Percentiles rank a stretch among this genome's conserved stretches.
These are phyloP conservation scores for Silurus asotus DNA, from an alignment of 2,113 vertebrate genomes.

Conservation along the genomic window DNA sequence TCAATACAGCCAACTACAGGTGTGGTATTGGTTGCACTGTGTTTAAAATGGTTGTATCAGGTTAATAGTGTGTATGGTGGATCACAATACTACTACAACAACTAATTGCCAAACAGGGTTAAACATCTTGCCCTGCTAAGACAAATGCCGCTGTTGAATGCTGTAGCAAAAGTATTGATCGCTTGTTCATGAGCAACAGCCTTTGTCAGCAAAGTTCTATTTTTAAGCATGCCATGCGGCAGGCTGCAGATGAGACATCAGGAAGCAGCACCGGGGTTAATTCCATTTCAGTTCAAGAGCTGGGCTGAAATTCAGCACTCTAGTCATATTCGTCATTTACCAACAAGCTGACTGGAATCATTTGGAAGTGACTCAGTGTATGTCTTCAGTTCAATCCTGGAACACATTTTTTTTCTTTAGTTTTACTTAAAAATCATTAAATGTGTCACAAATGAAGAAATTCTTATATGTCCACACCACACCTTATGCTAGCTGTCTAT, in stretches of 20 bases:
- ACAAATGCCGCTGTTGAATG: conserved; percentile 61
- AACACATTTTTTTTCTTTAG: background rate
- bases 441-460: conserved; percentile 25
- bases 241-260: conserved; percentile 67
- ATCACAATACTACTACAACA: conserved; percentile 14
- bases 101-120: conserved; percentile 50
- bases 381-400: background rate
- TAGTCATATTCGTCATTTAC: conserved; percentile 30
- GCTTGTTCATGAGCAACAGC: conserved; percentile 65
- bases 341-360: background rate
- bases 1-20: background rate
- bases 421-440: conserved; percentile 24
- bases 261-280: conserved; percentile 39
- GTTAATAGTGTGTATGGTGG: background rate
- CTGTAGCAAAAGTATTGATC: conserved; percentile 64
- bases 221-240: conserved; percentile 62
- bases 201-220: conserved; percentile 75
- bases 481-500: conserved; percentile 46
- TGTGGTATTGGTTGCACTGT: background rate
- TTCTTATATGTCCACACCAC: conserved; percentile 23
- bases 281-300: conserved; percentile 31
- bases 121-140: conserved; percentile 62
- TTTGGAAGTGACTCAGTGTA: background rate
- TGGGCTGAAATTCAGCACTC: conserved; percentile 26
- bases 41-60: background rate